These are phyloP conservation scores for Aproaerema taeniolella DNA, from an alignment of 2,888 invertebrate genomes.

Conservation along the genomic window DNA sequence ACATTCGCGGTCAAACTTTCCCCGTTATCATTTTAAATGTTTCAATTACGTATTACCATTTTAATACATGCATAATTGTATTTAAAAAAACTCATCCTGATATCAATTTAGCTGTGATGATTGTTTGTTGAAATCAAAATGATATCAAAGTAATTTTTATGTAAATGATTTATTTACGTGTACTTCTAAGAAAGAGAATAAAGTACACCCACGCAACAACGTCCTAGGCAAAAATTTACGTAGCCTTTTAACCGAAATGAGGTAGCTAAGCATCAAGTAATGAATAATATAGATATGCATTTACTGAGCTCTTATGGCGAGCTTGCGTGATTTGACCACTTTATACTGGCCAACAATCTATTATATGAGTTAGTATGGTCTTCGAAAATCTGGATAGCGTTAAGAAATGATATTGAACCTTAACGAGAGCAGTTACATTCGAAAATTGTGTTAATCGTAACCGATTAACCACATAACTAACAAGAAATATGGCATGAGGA, in stretches of 20 bases:
- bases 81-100: too few species aligned
- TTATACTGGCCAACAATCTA: slow-evolving; percentile 7
- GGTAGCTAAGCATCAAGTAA: slow-evolving; percentile 4
- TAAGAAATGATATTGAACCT: slow-evolving; percentile 5
- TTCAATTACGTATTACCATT: background rate
- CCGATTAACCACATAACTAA: too few species aligned
- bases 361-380: slow-evolving; percentile 6
- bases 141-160: too few species aligned
- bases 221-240: slow-evolving; percentile 7
- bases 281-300: slow-evolving; percentile 8
- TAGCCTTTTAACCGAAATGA: slow-evolving; percentile 7
- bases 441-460: too few species aligned
- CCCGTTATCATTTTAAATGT: slow-evolving; percentile 6
- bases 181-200: background rate
- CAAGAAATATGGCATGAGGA: too few species aligned
- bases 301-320: slow-evolving; percentile 8
- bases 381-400: too few species aligned
- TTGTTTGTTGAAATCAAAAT: too few species aligned
- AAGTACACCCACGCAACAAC: slow-evolving; percentile 10
- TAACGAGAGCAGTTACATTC: too few species aligned
- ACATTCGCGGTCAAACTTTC: slow-evolving; percentile 4
- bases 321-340: slow-evolving; percentile 12
- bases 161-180: too few species aligned
- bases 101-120: too few species aligned
- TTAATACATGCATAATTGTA: too few species aligned